Conservation (phyloP, 2,797 vertebrate genomes). For the Alca torda region DNA sequence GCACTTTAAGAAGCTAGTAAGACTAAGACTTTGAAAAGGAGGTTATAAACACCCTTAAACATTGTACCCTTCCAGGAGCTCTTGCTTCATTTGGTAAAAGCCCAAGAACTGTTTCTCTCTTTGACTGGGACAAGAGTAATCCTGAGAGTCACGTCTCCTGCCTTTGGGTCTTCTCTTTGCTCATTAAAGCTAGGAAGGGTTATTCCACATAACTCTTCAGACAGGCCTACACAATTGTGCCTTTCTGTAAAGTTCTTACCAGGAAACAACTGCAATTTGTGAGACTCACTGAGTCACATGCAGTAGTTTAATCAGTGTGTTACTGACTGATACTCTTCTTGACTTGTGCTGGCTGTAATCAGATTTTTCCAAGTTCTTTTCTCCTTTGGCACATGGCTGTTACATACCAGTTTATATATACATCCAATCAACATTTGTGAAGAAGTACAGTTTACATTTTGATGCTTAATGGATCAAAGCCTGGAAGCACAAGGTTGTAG, state of each 20-base stretch:
- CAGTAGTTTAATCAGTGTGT: fast-evolving
- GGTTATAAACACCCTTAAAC: not conserved
- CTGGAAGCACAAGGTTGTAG: not conserved
- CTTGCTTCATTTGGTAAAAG: constrained; percentile 23
- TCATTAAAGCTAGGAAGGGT: not conserved
- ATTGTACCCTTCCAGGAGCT: not conserved
- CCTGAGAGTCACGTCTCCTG: not conserved
- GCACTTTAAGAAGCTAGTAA: not conserved
- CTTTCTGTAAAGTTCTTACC: not conserved
- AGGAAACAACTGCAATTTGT: not conserved
- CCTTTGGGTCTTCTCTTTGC: not conserved
- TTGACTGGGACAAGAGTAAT: not conserved
- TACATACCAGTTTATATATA: not conserved
- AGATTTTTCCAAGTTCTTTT: not conserved
- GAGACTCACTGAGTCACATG: not conserved
- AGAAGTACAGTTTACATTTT: not conserved
- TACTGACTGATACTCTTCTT: not conserved
- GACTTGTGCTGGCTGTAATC: not conserved
- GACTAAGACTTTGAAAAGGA: not conserved
- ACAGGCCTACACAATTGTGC: not conserved
- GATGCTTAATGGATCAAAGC: not conserved
- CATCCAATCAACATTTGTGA: not conserved
- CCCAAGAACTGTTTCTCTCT: not conserved
- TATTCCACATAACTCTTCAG: not conserved
- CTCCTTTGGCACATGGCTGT: not conserved